Evolutionary conservation across 2,113 vertebrate species (phyloP), one percentile per base, ranked within the genome.

Genomic region (Sphyrna mokarran): DNA sequence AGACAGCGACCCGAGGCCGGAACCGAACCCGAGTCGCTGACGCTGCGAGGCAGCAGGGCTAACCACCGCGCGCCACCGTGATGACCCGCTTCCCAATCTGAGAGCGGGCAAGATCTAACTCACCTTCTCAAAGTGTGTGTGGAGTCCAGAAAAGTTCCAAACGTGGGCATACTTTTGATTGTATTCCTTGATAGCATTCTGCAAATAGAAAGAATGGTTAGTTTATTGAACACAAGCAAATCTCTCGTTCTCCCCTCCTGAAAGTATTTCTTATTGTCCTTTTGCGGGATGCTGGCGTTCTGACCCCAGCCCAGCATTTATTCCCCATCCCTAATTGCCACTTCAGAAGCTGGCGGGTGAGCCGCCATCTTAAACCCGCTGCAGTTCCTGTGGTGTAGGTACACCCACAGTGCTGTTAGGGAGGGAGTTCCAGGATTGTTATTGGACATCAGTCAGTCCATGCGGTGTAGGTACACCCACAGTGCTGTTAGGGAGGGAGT

Each of bases 121-220:
- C 26, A 98, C 98, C 97, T 93, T 33, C 0, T 96, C 0, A 5
- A 94, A 95, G 0, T 97, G 97, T 0, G 0, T 0, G 9, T 37
- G 0, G 14, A 98, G 97, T 1, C 96, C 96, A 3, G 97, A 97
- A 68, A 98, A 98, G 0, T 61, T 43, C 98, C 97, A 98, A 14
- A 95, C 66, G 0, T 0, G 58, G 86, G 95, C 96, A 16, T 97
- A 96, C 54, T 85, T 96, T 0, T 96, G 96, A 96, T 98, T 98
- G 83, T 96, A 97, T 0, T 86, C 95, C 29, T 96, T 70, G 96
- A 98, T 97, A 0, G 96, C 96, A 2, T 69, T 20, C 98, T 98
- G 29, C 8, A 58, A 48, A 13, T 37, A 66, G n/a, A 58, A 85
- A 95, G 66, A 72, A 22, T 26, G 0, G 95, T 61, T 7, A 68